Evolutionary conservation across 1,140 invertebrate species (phyloP).

Genomic region (Psix sp.): DNA sequence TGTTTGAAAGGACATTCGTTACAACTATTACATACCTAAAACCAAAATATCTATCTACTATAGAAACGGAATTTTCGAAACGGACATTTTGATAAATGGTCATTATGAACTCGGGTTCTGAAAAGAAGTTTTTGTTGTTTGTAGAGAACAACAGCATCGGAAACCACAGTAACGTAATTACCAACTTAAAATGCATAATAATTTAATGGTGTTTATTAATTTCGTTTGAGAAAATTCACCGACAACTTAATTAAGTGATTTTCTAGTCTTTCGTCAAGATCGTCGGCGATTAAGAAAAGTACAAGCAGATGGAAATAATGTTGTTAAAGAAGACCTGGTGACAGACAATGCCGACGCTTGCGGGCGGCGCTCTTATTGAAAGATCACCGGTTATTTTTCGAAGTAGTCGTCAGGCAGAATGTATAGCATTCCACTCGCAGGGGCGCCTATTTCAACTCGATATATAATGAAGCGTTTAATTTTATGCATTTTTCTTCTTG

Average conservation of each 20-base stretch:
- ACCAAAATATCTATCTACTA: too few species aligned
- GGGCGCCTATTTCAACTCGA: constrained; percentile 16
- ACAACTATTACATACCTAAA: too few species aligned
- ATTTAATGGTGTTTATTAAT: constrained; percentile 25
- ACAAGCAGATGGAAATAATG: constrained; percentile 40
- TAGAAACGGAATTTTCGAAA: too few species aligned
- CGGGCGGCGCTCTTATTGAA: constrained; percentile 36
- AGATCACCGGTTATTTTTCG: constrained; percentile 16
- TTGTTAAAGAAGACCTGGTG: constrained; percentile 34
- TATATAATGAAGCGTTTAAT: constrained; percentile 31
- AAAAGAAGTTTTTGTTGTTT: neutral
- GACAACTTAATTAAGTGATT: constrained; percentile 39
- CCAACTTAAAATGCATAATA: constrained; percentile 18
- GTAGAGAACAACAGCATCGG: neutral
- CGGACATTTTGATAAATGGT: too few species aligned
- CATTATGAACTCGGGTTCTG: too few species aligned
- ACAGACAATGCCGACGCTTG: constrained; percentile 28
- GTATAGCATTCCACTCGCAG: constrained; percentile 25
- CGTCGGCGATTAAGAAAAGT: constrained; percentile 34
- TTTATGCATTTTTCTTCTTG: constrained; percentile 33
- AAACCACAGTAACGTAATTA: constrained; percentile 10
- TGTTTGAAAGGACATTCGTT: too few species aligned
- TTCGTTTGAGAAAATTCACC: constrained; percentile 13
- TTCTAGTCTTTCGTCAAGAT: constrained; percentile 50
- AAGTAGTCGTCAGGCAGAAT: constrained; percentile 15